Base-by-base conservation (phyloP, 2,888 invertebrate genomes). In the Volucella zonaria region DNA sequence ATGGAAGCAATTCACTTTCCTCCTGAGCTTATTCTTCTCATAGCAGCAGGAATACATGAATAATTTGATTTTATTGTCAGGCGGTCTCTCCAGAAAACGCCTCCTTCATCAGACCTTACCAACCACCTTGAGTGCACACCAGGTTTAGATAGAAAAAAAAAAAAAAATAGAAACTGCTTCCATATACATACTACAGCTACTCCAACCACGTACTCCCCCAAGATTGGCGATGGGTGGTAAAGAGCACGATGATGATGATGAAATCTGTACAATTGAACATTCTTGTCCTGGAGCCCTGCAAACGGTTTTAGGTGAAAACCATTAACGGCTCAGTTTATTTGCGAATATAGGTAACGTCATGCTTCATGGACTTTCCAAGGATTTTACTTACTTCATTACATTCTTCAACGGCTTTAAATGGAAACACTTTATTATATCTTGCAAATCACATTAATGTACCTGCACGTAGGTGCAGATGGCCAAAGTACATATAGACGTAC, bases 41-140 rank as follows among this genome's bases (percentile, higher is more conserved):
- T 6, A 31, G 31, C 6, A 31, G 23, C 52, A 67, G 43, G 68
- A 67, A 45, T 68, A 61, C 76, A 76, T 76, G 67, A 76, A 76
- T 76, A 76, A 67, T 67, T 43, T 76, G 77, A 61, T 70, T 62
- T 68, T 70, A 68, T 77, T 68, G 62, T 70, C 47, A 54, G 68
- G 47, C 54, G 61, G 62, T 40, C 61, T 62, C 12, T 47, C 31
- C 43, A 43, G 59, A 31, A 42, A 23, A 54, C 15, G 15, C 45
- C 52, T 8, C 31, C 42, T 40, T 40, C 49, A 38, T 56, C 38
- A 12, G 31, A 31, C 31, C 31, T 31, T 6, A 31, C 31, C 31
- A 31, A 31, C 31, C 31, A 31, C 6, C 3, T 23, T 23, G 23
- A 23, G 23, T 23, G 23, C 23, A 23, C 23, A 23, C 23, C 23